A percentile compares a stretch with the other conserved stretches of the same genome.
Conservation (phyloP, 2,113 vertebrate genomes). For the Choloepus hoffmanni region DNA sequence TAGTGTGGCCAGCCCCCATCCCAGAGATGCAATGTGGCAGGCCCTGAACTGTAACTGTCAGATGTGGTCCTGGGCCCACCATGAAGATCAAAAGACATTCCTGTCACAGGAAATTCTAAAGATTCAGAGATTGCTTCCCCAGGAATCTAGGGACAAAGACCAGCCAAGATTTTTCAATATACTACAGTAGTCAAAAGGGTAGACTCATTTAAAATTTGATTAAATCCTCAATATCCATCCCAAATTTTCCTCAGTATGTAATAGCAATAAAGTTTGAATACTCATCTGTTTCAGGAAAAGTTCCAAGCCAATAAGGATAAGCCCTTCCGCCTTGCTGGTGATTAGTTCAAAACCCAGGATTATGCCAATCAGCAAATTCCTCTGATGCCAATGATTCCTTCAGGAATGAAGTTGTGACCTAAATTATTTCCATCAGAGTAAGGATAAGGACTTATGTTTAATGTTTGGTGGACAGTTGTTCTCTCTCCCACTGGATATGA, state of each 20-base stretch:
- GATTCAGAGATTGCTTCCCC: too few species aligned
- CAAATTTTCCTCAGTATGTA: neutral
- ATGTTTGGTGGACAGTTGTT: neutral
- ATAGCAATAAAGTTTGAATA: neutral
- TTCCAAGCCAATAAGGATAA: neutral
- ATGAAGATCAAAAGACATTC: too few species aligned
- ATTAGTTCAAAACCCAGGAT: constrained; percentile 24
- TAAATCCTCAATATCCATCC: constrained; percentile 19
- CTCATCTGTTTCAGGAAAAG: neutral
- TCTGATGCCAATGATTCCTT: neutral
- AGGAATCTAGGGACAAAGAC: too few species aligned
- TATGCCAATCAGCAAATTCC: constrained; percentile 16
- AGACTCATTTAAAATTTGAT: neutral
- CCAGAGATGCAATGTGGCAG: too few species aligned
- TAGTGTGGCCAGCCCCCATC: too few species aligned
- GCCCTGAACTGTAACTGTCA: too few species aligned
- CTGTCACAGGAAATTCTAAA: too few species aligned
- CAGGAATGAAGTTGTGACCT: neutral
- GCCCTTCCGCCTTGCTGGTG: neutral
- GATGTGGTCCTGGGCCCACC: too few species aligned
- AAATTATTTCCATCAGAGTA: neutral
- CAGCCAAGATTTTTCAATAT: too few species aligned
- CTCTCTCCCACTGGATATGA: neutral
- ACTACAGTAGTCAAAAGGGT: neutral
- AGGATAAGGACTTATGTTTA: neutral